Conservation (phyloP, 1,140 invertebrate genomes). For the Drosophila triauraria region DNA sequence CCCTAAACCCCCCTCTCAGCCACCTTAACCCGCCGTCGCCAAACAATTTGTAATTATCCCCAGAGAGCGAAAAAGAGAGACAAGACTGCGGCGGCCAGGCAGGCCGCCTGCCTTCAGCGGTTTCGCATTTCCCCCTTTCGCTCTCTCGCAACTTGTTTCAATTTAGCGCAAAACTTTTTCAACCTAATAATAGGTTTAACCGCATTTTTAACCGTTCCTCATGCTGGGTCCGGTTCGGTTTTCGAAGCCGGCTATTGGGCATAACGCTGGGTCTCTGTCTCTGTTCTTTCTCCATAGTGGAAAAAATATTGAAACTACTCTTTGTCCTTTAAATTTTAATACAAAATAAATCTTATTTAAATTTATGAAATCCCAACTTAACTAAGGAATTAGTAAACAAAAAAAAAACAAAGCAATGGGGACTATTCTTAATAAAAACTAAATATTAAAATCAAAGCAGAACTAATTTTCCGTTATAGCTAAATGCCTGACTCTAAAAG, state of each 20-base stretch:
- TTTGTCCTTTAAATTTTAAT: not conserved
- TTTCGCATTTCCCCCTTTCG: constrained; percentile 50
- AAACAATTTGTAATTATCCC: constrained; percentile 66
- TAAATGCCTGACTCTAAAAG: too few relatives aligned
- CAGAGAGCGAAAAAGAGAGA: constrained; percentile 22
- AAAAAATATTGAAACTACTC: not conserved
- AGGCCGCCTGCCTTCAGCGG: constrained; percentile 59
- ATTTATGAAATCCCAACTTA: not conserved
- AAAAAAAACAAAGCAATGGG: too few relatives aligned
- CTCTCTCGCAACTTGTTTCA: constrained; percentile 63
- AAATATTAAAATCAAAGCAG: too few relatives aligned
- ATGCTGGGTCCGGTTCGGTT: constrained; percentile 57
- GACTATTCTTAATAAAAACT: too few relatives aligned
- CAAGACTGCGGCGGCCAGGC: not conserved
- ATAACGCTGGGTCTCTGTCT: constrained; percentile 13
- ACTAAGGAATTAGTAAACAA: not conserved
- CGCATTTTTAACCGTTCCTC: constrained; percentile 80
- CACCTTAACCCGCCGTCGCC: constrained; percentile 11
- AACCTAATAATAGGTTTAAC: constrained; percentile 82
- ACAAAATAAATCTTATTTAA: not conserved
- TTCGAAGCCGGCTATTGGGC: constrained; percentile 9
- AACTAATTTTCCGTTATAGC: too few relatives aligned
- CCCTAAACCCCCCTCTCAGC: constrained; percentile 16
- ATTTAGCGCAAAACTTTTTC: constrained; percentile 73
- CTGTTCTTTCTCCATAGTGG: constrained; percentile 16